These are phyloP conservation scores for Tenualosa ilisha DNA, from an alignment of 2,797 vertebrate genomes.

Conservation along the genomic window DNA sequence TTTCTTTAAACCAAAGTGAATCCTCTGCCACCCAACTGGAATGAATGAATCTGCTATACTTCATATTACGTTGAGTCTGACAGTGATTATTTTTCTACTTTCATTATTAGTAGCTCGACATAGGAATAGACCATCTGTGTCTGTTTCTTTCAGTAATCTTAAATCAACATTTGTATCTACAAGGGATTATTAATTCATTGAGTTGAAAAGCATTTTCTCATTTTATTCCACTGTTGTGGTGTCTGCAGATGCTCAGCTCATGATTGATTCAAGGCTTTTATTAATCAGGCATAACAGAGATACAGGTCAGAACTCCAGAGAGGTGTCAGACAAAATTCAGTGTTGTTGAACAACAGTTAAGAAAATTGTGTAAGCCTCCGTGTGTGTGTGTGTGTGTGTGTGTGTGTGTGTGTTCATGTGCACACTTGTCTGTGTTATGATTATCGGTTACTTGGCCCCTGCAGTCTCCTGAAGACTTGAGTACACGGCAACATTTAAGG, in stretches of 20 bases:
- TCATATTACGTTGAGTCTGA: no score
- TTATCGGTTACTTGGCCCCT: background rate
- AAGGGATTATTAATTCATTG: constrained; percentile 5
- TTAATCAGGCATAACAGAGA: background rate
- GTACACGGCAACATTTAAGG: background rate
- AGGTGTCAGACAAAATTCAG: constrained; percentile 44
- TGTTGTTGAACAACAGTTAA: background rate
- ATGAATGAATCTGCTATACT: background rate
- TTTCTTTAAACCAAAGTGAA: background rate
- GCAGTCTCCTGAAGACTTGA: background rate
- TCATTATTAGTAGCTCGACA: background rate
- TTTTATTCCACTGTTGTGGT: constrained; percentile 26
- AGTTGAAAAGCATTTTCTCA: background rate
- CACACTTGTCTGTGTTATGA: background rate
- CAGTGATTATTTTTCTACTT: no score
- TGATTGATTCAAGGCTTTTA: constrained; percentile 35
- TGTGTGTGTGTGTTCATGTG: background rate
- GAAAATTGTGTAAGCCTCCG: background rate
- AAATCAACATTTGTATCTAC: background rate
- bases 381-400: background rate
- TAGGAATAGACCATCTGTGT: background rate
- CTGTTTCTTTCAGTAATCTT: background rate
- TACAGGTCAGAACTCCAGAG: background rate
- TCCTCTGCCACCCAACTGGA: background rate
- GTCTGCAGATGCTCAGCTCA: constrained; percentile 43